Evolutionary conservation across 2,888 invertebrate species (phyloP).

Genomic region (Machimus atricapillus): DNA sequence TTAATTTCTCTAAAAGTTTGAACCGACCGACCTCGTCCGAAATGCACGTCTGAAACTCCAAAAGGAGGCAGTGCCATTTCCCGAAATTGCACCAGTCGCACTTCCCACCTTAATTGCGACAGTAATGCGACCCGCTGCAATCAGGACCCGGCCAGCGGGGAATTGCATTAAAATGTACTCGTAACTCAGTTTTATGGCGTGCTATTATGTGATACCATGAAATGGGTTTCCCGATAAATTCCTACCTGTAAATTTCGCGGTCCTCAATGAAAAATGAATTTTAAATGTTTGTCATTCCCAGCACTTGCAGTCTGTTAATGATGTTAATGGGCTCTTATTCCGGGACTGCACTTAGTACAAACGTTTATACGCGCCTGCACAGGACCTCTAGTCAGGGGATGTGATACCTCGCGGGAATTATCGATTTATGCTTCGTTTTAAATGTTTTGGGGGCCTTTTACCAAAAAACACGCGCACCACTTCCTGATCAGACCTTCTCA

Average conservation of each 20-base stretch:
- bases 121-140: conserved; percentile 30
- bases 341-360: neutral
- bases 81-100: conserved; percentile 20
- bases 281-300: conserved; percentile 36
- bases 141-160: conserved; percentile 25
- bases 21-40: neutral
- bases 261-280: conserved; percentile 39
- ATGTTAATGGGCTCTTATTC: conserved; percentile 33
- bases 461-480: neutral
- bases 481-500: neutral
- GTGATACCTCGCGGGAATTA: neutral
- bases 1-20: neutral
- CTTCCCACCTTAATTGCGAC: conserved; percentile 33
- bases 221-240: conserved; percentile 37
- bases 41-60: neutral
- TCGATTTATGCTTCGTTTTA: neutral
- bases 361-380: neutral
- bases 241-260: conserved; percentile 38
- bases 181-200: conserved; percentile 38
- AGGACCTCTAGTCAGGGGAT: neutral
- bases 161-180: conserved; percentile 40
- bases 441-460: neutral
- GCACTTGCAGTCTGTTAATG: conserved; percentile 34
- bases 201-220: conserved; percentile 39
- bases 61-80: neutral